A percentile compares a stretch with the other conserved stretches of the same genome.
phyloP scores from a whole-genome alignment of 2,113 vertebrate genomes.

The Brevimyrus niger region DNA sequence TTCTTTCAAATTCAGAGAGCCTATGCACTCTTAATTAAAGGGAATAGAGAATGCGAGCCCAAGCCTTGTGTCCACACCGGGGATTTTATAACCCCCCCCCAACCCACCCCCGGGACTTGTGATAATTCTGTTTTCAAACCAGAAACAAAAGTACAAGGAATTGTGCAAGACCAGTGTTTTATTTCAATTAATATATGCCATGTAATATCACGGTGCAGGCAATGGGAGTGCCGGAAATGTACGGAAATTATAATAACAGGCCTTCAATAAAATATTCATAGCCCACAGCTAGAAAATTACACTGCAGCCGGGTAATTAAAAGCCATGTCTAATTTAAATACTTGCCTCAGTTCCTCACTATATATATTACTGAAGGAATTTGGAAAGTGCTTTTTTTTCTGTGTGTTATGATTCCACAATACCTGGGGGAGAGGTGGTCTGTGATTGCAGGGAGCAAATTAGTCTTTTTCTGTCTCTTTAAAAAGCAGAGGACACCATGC shows the following conservation, averaged over 20 bases:
- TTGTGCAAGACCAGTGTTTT: slow-evolving; percentile 41
- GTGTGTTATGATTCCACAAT: slow-evolving; percentile 40
- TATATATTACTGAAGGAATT: slow-evolving; percentile 35
- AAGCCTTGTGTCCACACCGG: background rate
- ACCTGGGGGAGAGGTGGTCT: slow-evolving; percentile 26
- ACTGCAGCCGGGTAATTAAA: slow-evolving; percentile 61
- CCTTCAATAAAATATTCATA: slow-evolving; percentile 43
- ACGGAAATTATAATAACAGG: slow-evolving; percentile 47
- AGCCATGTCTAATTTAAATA: slow-evolving; percentile 57
- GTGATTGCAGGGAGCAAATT: slow-evolving; percentile 21
- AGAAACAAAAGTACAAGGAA: background rate
- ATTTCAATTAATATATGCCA: slow-evolving; percentile 38
- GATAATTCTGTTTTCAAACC: slow-evolving; percentile 14
- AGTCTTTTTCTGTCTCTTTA: slow-evolving; percentile 18
- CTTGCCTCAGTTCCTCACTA: slow-evolving; percentile 34
- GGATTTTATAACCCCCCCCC: background rate
- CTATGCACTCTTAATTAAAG: background rate
- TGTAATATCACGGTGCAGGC: slow-evolving; percentile 25
- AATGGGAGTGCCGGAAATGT: slow-evolving; percentile 29
- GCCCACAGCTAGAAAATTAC: slow-evolving; percentile 54
- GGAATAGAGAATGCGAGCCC: background rate
- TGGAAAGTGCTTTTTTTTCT: slow-evolving; percentile 49
- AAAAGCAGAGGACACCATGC: background rate
- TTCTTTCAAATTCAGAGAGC: background rate
- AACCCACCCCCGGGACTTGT: background rate